Evolutionary conservation across 2,888 invertebrate genomes (phyloP).

Genomic region (Tiliacea citrago): DNA sequence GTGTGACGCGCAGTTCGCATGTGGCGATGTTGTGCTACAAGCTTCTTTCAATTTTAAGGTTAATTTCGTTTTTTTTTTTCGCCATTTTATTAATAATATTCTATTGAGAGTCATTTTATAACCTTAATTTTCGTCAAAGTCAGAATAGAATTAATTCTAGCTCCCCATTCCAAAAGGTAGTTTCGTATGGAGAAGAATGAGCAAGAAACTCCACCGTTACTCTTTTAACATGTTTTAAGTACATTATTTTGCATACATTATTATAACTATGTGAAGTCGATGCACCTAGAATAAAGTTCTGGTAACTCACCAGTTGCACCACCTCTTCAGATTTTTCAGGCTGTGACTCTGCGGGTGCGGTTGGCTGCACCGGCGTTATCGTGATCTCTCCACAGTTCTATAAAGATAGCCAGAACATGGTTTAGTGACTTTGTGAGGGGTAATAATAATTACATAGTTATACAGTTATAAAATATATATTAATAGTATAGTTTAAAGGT

Average conservation of each 20-base stretch:
- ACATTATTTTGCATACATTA: too few relatives aligned
- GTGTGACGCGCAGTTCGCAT: too few relatives aligned
- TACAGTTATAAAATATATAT: background rate
- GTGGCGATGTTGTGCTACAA: too few relatives aligned
- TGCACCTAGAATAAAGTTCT: background rate
- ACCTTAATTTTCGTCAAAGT: background rate
- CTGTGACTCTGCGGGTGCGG: constrained; percentile 80
- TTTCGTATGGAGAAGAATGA: too few relatives aligned
- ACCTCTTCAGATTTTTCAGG: constrained; percentile 85
- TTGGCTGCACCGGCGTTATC: constrained; percentile 90
- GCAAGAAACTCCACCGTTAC: too few relatives aligned
- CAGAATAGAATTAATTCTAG: too few relatives aligned
- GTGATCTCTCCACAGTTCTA: constrained; percentile 91
- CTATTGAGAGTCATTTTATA: background rate
- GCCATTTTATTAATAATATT: too few relatives aligned
- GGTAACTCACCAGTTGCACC: constrained; percentile 84
- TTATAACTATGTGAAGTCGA: too few relatives aligned
- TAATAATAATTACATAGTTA: background rate
- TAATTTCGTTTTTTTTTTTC: too few relatives aligned
- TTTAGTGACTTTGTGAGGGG: background rate
- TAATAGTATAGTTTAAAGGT: background rate
- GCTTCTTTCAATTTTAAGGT: too few relatives aligned
- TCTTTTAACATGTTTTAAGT: too few relatives aligned
- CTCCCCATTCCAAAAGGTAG: too few relatives aligned
- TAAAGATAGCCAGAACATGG: constrained; percentile 54